Evolutionary conservation across 2,888 invertebrate species (phyloP).

Genomic region (Sepioteuthis lessoniana): DNA sequence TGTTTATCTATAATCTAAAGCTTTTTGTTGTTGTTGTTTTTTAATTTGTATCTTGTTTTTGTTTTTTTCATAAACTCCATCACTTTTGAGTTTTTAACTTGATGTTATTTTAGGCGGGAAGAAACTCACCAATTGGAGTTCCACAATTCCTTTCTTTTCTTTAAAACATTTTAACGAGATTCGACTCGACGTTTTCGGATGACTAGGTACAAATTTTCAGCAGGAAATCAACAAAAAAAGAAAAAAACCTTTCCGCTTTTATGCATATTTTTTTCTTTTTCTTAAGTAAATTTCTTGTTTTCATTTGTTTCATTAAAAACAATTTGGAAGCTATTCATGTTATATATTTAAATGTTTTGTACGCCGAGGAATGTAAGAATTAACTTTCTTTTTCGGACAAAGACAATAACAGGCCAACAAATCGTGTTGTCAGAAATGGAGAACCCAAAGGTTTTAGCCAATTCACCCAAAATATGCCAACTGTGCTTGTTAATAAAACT

Average conservation of each 20-base stretch:
- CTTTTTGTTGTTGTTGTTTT: background rate
- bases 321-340: background rate
- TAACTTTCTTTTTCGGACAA: background rate
- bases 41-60: too few species aligned
- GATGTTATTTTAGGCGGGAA: background rate
- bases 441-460: too few species aligned
- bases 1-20: background rate
- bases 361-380: background rate
- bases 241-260: background rate
- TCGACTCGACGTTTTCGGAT: background rate
- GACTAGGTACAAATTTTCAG: background rate
- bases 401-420: background rate
- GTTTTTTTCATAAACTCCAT: too few species aligned
- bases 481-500: too few species aligned
- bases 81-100: background rate
- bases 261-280: background rate
- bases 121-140: too few species aligned
- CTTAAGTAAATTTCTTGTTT: too few species aligned
- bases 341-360: background rate
- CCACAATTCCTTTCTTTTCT: too few species aligned
- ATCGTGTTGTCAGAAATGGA: background rate
- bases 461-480: too few species aligned
- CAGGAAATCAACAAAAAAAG: background rate
- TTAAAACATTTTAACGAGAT: background rate
- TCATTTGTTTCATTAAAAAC: slow-evolving; percentile 16